Conservation (phyloP, 2,888 invertebrate genomes). For the Limenitis camilla region DNA sequence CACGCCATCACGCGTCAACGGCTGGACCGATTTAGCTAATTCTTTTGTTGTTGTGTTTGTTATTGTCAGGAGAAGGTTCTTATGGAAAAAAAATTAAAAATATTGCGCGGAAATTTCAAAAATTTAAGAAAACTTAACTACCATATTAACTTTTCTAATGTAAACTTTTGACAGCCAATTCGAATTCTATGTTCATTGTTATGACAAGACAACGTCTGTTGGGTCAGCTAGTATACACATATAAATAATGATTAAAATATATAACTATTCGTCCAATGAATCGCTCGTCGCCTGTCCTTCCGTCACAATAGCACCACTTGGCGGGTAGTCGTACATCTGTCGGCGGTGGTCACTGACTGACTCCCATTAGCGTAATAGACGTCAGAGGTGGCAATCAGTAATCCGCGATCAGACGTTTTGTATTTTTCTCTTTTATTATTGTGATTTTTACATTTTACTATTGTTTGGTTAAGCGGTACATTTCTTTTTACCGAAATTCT, state of each 20-base stretch:
- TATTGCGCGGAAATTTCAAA: too few species aligned
- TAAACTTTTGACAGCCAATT: too few species aligned
- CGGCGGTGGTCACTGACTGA: constrained; percentile 36
- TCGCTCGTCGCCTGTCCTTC: constrained; percentile 18
- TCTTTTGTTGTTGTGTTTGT: too few species aligned
- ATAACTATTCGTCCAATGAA: not conserved
- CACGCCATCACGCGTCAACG: too few species aligned
- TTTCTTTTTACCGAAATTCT: not conserved
- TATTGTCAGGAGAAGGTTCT: too few species aligned
- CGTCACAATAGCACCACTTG: constrained; percentile 24
- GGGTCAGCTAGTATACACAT: not conserved
- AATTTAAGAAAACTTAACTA: too few species aligned
- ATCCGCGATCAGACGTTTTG: constrained; percentile 31
- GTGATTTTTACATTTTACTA: not conserved
- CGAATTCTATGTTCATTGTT: too few species aligned
- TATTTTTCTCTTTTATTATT: constrained; percentile 10
- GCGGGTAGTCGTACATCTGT: constrained; percentile 37
- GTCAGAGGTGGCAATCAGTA: constrained; percentile 44
- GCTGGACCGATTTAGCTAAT: too few species aligned
- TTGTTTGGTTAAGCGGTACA: not conserved
- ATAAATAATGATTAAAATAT: not conserved
- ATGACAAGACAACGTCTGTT: not conserved
- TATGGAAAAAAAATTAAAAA: too few species aligned
- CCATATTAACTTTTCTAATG: too few species aligned
- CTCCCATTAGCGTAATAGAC: constrained; percentile 49